Evolutionary conservation across 2,888 invertebrate genomes (phyloP).

Genomic region (Pristionchus entomophagus): DNA sequence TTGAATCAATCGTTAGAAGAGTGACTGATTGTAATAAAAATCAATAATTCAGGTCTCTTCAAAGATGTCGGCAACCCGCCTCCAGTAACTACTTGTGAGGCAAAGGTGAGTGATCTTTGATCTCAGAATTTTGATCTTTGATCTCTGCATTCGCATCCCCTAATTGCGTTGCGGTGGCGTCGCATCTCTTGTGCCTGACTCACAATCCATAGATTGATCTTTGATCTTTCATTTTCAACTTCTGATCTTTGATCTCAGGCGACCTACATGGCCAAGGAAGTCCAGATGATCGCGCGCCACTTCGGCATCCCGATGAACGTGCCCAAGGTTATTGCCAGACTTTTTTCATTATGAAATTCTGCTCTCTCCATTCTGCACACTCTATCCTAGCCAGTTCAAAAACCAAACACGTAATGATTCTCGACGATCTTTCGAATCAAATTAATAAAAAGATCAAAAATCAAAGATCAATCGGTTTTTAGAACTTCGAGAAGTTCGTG

Average conservation of each 20-base stretch:
- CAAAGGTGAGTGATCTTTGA: conserved; percentile 5
- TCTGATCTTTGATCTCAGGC: conserved; percentile 31
- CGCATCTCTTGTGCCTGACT: too few relatives aligned
- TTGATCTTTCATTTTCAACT: not conserved
- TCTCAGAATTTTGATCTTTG: not conserved
- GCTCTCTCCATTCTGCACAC: not conserved
- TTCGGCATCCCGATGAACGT: conserved; percentile 36
- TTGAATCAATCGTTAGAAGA: too few relatives aligned
- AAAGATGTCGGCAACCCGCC: conserved; percentile 36
- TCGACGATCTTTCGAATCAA: not conserved
- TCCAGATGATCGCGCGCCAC: conserved; percentile 35
- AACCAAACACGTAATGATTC: not conserved
- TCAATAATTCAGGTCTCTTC: not conserved
- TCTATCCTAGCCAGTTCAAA: not conserved
- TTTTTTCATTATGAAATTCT: not conserved
- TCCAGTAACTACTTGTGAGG: conserved; percentile 18
- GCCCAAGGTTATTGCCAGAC: conserved; percentile 10
- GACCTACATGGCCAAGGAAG: conserved; percentile 22
- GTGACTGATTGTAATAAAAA: not conserved
- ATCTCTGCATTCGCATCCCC: not conserved
- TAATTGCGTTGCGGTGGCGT: too few relatives aligned
- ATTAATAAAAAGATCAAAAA: too few relatives aligned
- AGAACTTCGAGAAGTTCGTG: conserved; percentile 29
- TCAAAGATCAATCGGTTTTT: too few relatives aligned
- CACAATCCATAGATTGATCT: too few relatives aligned